Evolutionary conservation across 64 coral and sea anemone genomes (phyloP), one percentile per base, ranked within the genome.

Genomic region (Orbicella faveolata): DNA sequence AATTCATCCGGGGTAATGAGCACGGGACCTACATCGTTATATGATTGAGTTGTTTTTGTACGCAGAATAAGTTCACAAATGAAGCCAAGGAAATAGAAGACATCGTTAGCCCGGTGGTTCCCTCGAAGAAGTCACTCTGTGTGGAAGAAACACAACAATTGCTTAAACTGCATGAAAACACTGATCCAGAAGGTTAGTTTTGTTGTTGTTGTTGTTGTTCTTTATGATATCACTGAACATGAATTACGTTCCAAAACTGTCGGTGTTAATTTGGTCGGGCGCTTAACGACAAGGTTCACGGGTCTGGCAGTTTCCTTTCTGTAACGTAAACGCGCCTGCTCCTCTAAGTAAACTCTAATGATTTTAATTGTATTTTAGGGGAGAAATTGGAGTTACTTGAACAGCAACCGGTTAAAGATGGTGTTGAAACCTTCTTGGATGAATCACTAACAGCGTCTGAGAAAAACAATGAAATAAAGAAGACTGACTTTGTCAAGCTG

Each of bases 161-260:
- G 23, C 65, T 85, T 13, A 62, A 53, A 26, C 82, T 85, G 19
- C 64, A 72, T 13, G 52, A 85, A 85, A 25, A 63, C 0, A 30
- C 2, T 52, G 63, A 85, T 30, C 12, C n/a, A 41, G 82, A 72
- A 72, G 82, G 82, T 85, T 25, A 70, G 67, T 70, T 70, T 25
- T 0, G 21, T 70, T 26, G 9, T 67, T 67, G 21, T n/a, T 69
- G 20, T 26, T n/a, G 8, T 10, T n/a, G 67, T 11, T 70, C 6
- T 70, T 10, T 70, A 67, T 21, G 0, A 67, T 18, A 67, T 67
- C 23, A 21, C 1, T 6, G 64, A 64, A 64, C 14, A 18, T 64
- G 62, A 9, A 64, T 64, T n/a, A n/a, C n/a, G n/a, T n/a, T n/a
- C n/a, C n/a, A n/a, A 1, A 63, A 16, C 14, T 21, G 18, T 67